A percentile compares a stretch with the other conserved stretches of the same genome.
Conservation (phyloP, 1,140 invertebrate genomes). For the Drosophila persimilis region DNA sequence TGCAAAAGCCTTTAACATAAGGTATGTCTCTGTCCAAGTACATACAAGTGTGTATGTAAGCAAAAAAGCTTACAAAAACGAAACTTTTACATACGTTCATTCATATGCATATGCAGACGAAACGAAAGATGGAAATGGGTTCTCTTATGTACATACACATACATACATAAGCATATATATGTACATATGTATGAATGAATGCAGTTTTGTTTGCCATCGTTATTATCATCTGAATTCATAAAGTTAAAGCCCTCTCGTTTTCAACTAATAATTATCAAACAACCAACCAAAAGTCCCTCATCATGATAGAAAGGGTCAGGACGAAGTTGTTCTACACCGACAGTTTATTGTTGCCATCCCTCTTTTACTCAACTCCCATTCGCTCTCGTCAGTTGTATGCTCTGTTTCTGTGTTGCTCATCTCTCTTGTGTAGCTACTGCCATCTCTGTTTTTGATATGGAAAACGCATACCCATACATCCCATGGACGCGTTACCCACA, state of each 20-base stretch:
- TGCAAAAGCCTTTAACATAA: slow-evolving; percentile 2
- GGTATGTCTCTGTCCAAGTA: slow-evolving; percentile 2
- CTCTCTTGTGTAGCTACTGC: background rate
- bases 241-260: slow-evolving; percentile 30
- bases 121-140: slow-evolving; percentile 11
- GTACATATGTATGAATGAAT: slow-evolving; percentile 1
- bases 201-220: slow-evolving; percentile 25
- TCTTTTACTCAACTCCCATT: slow-evolving; percentile 23
- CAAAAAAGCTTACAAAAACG: slow-evolving; percentile 1
- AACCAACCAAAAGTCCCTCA: slow-evolving; percentile 11
- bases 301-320: background rate
- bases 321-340: slow-evolving; percentile 2
- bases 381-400: background rate
- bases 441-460: slow-evolving; percentile 26
- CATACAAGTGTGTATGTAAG: background rate
- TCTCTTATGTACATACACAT: background rate
- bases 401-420: slow-evolving; percentile 3
- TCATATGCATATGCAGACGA: slow-evolving; percentile 23
- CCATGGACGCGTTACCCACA: background rate
- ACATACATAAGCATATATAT: slow-evolving; percentile 1
- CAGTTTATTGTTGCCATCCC: slow-evolving; percentile 24
- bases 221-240: slow-evolving; percentile 54
- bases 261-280: slow-evolving; percentile 24
- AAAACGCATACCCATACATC: background rate
- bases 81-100: slow-evolving; percentile 6